Percentiles rank a stretch among this genome's conserved stretches.
Conservation (phyloP, 64 coral and sea anemone species). For the Pocillopora damicornis region DNA sequence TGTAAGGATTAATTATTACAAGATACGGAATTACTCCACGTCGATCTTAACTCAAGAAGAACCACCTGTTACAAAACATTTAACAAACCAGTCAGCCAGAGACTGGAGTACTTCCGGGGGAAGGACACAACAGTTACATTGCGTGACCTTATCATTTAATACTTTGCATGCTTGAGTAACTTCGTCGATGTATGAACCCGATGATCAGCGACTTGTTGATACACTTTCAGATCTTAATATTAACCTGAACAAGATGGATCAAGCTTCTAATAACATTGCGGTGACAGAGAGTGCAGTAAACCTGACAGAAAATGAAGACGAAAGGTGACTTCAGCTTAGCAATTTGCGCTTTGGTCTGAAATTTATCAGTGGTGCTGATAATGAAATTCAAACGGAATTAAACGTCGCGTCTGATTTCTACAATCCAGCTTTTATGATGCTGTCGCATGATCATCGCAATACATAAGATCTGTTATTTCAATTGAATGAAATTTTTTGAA, state of each 20-base stretch:
- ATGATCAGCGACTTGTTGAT: background rate
- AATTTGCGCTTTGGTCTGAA: no score
- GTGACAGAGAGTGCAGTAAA: conserved; percentile 2
- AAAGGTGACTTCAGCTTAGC: background rate
- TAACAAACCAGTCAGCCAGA: background rate
- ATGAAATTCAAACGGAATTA: no score
- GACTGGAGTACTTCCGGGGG: background rate
- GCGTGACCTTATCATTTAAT: background rate
- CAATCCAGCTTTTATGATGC: no score
- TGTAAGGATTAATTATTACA: background rate
- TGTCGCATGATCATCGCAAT: no score
- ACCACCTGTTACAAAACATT: background rate
- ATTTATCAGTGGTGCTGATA: no score
- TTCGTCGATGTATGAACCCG: conserved; percentile 8
- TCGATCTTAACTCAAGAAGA: background rate
- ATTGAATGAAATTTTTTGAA: background rate
- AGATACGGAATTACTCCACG: background rate
- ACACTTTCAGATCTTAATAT: background rate
- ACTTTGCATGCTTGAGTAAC: background rate
- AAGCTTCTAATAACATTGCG: background rate
- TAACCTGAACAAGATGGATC: conserved; percentile 5
- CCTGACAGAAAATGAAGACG: conserved; percentile 16
- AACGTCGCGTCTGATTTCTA: no score
- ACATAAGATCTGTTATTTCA: no score
- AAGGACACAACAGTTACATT: background rate